These are phyloP conservation scores for Marasmarcha lunaedactyla DNA, from an alignment of 2,888 invertebrate genomes.

Conservation along the genomic window DNA sequence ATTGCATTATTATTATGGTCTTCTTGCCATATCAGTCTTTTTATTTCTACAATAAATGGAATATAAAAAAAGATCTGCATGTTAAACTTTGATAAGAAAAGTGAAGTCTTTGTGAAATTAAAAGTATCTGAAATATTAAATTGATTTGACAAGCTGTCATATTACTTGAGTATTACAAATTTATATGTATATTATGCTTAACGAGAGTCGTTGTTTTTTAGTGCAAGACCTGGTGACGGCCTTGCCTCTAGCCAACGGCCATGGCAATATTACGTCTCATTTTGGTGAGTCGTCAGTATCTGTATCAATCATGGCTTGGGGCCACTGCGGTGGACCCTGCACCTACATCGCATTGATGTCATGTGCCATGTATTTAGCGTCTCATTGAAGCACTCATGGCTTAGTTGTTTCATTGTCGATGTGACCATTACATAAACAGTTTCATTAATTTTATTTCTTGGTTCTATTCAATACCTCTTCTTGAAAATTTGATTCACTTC, in stretches of 20 bases:
- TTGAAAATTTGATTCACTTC: conserved; percentile 44
- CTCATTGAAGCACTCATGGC: conserved; percentile 44
- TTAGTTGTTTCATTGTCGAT: conserved; percentile 60
- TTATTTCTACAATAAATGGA: no score
- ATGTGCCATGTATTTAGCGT: conserved; percentile 57
- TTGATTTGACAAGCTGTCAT: no score
- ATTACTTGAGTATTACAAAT: conserved; percentile 1
- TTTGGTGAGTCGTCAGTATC: conserved; percentile 67
- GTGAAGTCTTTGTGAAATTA: no score
- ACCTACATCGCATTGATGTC: conserved; percentile 46
- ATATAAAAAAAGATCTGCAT: no score
- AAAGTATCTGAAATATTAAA: no score
- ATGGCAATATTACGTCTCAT: conserved; percentile 67
- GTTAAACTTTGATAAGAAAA: no score
- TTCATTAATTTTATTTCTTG: conserved; percentile 35
- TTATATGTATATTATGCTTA: conserved; percentile 54
- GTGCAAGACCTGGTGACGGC: conserved; percentile 72
- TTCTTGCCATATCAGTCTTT: no score
- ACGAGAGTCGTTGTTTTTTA: conserved; percentile 67
- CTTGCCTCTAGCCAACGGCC: conserved; percentile 69
- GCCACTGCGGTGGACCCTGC: conserved; percentile 60
- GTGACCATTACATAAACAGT: conserved; percentile 46
- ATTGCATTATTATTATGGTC: no score
- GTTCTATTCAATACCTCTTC: conserved; percentile 35
- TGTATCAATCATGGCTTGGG: conserved; percentile 53